Evolutionary conservation across 2,797 vertebrate species (phyloP), one percentile per base, ranked within the genome.

Genomic region (Bradypodion pumilum): DNA sequence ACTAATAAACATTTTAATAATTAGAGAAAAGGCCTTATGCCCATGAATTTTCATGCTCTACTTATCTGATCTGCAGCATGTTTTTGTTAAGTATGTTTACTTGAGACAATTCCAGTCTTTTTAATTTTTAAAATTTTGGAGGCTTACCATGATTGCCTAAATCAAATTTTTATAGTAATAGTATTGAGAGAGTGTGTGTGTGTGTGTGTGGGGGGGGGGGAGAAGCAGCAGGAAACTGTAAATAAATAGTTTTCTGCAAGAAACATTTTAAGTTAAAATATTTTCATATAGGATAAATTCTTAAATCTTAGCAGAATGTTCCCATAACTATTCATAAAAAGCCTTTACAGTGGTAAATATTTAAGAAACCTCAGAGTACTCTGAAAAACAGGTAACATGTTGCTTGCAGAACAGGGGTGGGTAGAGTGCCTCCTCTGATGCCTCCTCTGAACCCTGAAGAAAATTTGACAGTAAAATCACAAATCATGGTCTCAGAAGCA

Each of bases 181-280:
- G 82, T 79, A 82, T 87, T 72, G n/a, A n/a, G n/a, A n/a, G n/a
- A n/a, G n/a, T n/a, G n/a, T n/a, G n/a, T n/a, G n/a, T n/a, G n/a
- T n/a, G n/a, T n/a, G n/a, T n/a, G n/a, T n/a, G n/a, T n/a, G n/a
- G n/a, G n/a, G n/a, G 52, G 19, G 65, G 10, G 59, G 42, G 69
- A 29, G 25, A 76, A 69, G 66, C 69, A 37, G 89, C 82, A 85
- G 77, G 75, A 81, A 81, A 85, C 87, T 92, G 60, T 92, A 91
- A 92, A 86, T 86, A 86, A 81, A 83, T 93, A 59, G 87, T 91
- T 93, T 94, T 94, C 92, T 94, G 95, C 95, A 96, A 95, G 95
- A 96, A 94, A 91, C 82, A 89, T 69, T n/a, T 65, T 4, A 89
- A 74, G n/a, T 88, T 91, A 77, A 59, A 85, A 81, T 87, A 66